A percentile compares a stretch with the other conserved stretches of the same genome.
Conservation (phyloP, 64 coral and sea anemone species). For the Pocillopora verrucosa region DNA sequence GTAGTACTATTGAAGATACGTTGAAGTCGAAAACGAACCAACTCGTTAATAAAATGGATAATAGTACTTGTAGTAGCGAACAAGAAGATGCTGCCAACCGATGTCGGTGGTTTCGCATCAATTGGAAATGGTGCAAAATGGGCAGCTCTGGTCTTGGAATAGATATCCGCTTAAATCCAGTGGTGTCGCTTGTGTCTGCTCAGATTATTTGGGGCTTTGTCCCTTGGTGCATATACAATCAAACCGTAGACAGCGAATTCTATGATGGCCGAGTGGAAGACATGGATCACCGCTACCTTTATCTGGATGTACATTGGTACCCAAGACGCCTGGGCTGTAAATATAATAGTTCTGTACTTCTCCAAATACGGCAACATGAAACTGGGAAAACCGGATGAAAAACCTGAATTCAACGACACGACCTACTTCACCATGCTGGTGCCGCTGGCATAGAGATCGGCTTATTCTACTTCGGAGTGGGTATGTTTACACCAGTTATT, state of each 20-base stretch:
- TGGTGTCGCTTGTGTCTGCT: slow-evolving; percentile 12
- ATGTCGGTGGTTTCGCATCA: slow-evolving; percentile 31
- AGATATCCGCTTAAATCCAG: slow-evolving; percentile 52
- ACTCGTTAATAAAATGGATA: slow-evolving; percentile 2
- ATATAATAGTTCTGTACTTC: slow-evolving; percentile 52
- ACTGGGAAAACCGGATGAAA: slow-evolving; percentile 69
- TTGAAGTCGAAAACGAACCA: not conserved
- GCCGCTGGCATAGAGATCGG: slow-evolving; percentile 73
- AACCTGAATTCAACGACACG: slow-evolving; percentile 67
- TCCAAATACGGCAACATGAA: slow-evolving; percentile 68
- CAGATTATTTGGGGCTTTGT: slow-evolving; percentile 45
- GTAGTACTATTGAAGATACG: not conserved
- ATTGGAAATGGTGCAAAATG: slow-evolving; percentile 47
- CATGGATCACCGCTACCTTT: slow-evolving; percentile 54
- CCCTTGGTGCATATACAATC: not conserved
- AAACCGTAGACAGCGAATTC: not conserved
- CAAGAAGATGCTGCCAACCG: slow-evolving; percentile 30
- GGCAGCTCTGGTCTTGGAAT: slow-evolving; percentile 23
- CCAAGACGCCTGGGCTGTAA: slow-evolving; percentile 72
- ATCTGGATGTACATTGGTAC: slow-evolving; percentile 83
- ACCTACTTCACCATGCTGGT: slow-evolving; percentile 81
- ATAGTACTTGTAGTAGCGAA: not conserved
- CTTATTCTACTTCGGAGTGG: slow-evolving; percentile 58
- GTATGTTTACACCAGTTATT: not conserved
- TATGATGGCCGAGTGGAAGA: slow-evolving; percentile 37